Percentiles rank a stretch among this genome's conserved stretches.
Conservation (phyloP, 2,888 invertebrate genomes). For the Drosophila mettleri region DNA sequence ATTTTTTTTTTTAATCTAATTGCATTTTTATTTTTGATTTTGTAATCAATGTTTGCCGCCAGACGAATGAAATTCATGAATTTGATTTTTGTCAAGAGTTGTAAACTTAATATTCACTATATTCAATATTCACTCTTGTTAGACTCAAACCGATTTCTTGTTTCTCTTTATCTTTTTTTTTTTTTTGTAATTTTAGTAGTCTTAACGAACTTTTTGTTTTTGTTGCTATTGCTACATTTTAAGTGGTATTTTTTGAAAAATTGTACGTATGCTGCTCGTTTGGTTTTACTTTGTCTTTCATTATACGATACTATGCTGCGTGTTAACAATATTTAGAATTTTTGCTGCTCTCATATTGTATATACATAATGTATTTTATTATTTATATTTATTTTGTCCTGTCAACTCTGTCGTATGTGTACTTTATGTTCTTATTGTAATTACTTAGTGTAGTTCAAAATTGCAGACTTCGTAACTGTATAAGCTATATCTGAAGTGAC, state of each 20-base stretch:
- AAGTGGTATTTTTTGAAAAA: slow-evolving; percentile 41
- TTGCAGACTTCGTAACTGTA: slow-evolving; percentile 46
- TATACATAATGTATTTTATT: slow-evolving; percentile 25
- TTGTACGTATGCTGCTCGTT: slow-evolving; percentile 54
- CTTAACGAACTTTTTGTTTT: slow-evolving; percentile 22
- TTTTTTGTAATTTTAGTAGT: slow-evolving; percentile 1
- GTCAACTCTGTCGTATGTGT: slow-evolving; percentile 12
- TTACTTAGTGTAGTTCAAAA: slow-evolving; percentile 40
- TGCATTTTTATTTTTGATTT: slow-evolving; percentile 26
- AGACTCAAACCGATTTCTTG: slow-evolving; percentile 51
- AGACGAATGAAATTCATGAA: slow-evolving; percentile 21
- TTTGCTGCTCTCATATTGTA: slow-evolving; percentile 22
- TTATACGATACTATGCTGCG: slow-evolving; percentile 36
- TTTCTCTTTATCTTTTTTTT: not conserved
- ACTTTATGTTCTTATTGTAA: slow-evolving; percentile 36
- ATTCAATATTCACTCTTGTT: slow-evolving; percentile 41
- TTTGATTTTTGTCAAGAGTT: slow-evolving; percentile 31
- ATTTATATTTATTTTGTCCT: slow-evolving; percentile 17
- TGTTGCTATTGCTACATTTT: slow-evolving; percentile 27
- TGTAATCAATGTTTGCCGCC: slow-evolving; percentile 29
- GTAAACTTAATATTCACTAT: slow-evolving; percentile 43
- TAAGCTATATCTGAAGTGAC: slow-evolving; percentile 23
- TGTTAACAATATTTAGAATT: slow-evolving; percentile 51
- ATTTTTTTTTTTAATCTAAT: slow-evolving; percentile 41
- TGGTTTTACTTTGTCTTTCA: slow-evolving; percentile 43